Evolutionary conservation across 2,888 invertebrate genomes (phyloP).

Genomic region (Papilio gigon): DNA sequence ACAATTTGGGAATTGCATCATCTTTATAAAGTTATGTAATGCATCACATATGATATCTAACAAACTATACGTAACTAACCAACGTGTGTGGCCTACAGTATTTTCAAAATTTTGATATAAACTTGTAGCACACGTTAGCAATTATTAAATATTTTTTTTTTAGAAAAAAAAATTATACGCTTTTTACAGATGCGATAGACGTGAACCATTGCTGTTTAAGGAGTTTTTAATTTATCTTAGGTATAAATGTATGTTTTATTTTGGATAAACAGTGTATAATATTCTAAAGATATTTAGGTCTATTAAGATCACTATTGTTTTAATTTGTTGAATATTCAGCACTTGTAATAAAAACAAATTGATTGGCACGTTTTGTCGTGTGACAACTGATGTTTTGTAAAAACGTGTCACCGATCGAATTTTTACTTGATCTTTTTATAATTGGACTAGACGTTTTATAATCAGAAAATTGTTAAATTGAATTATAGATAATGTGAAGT

Average conservation of each 20-base stretch:
- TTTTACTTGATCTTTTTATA: background rate
- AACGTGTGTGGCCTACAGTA: too few species aligned
- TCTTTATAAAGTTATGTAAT: background rate
- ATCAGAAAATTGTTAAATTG: too few species aligned
- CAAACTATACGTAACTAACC: too few species aligned
- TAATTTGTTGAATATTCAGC: constrained; percentile 20
- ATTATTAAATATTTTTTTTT: too few species aligned
- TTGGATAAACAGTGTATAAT: too few species aligned
- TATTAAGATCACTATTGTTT: background rate
- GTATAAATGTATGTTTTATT: too few species aligned
- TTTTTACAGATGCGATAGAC: background rate
- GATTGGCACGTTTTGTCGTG: constrained; percentile 27
- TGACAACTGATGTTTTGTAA: constrained; percentile 35
- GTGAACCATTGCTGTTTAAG: background rate
- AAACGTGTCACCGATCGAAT: background rate
- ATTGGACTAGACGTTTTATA: background rate
- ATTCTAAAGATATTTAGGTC: background rate
- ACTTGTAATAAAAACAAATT: constrained; percentile 20
- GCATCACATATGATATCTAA: background rate
- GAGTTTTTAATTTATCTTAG: too few species aligned
- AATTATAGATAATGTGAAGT: too few species aligned
- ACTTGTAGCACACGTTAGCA: too few species aligned
- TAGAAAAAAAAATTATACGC: too few species aligned
- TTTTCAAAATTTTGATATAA: too few species aligned
- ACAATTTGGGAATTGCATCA: constrained; percentile 13